Conservation (phyloP, 2,888 invertebrate genomes). For the Synergus umbraculus region DNA sequence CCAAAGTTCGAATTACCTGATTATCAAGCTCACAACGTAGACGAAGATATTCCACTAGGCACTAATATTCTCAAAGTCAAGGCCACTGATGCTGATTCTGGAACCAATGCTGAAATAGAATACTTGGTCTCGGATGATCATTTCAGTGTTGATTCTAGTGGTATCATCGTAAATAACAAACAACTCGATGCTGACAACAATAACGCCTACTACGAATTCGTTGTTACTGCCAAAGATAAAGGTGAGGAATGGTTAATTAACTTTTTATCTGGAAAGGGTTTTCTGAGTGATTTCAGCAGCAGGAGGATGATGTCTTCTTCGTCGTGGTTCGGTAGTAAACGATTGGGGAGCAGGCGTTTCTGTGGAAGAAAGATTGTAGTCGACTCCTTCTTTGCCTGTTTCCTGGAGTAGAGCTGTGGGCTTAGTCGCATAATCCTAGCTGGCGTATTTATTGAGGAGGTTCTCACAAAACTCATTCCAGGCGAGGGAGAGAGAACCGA, state of each 20-base stretch:
- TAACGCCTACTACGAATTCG: slow-evolving; percentile 97
- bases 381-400: no score
- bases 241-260: slow-evolving; percentile 75
- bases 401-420: no score
- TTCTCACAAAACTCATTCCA: no score
- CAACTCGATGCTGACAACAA: slow-evolving; percentile 97
- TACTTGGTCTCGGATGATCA: slow-evolving; percentile 95
- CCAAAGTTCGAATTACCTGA: slow-evolving; percentile 97
- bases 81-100: slow-evolving; percentile 96
- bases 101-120: slow-evolving; percentile 95
- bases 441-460: no score
- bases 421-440: no score
- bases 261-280: background rate
- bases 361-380: no score
- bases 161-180: slow-evolving; percentile 94
- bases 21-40: slow-evolving; percentile 97
- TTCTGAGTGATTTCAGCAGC: no score
- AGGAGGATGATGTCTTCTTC: no score
- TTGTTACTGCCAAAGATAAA: slow-evolving; percentile 95
- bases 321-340: no score
- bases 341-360: no score
- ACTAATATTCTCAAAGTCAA: slow-evolving; percentile 96
- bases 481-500: no score
- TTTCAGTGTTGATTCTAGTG: slow-evolving; percentile 95
- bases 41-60: slow-evolving; percentile 95